Evolutionary conservation across 1,140 invertebrate species (phyloP), one percentile per base, ranked within the genome.

Genomic region (Eumeta japonica): DNA sequence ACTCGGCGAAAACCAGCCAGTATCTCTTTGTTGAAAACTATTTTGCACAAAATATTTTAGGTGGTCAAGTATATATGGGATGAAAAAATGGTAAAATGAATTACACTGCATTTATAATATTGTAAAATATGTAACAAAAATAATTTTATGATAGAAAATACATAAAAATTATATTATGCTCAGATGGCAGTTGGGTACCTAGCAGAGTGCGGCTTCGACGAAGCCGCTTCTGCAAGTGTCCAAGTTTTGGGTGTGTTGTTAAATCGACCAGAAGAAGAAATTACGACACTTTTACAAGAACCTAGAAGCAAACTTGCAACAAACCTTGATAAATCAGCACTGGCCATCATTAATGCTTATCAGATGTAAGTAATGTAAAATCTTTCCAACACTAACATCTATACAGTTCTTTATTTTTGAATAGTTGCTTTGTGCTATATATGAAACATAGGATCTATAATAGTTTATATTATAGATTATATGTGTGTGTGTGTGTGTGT

Each of bases 191-290:
- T 70, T 13, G 40, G 52, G 3, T 73, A 73, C 48, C 48, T 73
- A 32, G 57, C 62, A 0, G 68, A 70, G 34, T 63, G 55, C 28
- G 68, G 68, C 0, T 70, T 73, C 37, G 56, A 62, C 16, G 64
- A 73, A 36, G 63, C 65, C 5, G 20, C 33, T 2, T 1, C 49
- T 0, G 62, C 65, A 3, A 52, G 55, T 14, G 49, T 58, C 17
- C 38, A 52, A 9, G 47, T 58, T 1, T 43, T 73, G 10, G 27
- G 47, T 28, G 39, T 50, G 31, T 62, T 70, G 47, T 46, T 73
- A 39, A 71, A 68, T 48, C 40, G 65, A 0, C 24, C 52, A 0
- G 35, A 39, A 0, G 51, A 60, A 1, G 65, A 73, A 10, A 58
- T 64, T 0, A 27, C 50, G 1, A 29, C 45, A 3, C 19, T 72